These are phyloP conservation scores for Isotomurus palustris DNA, from an alignment of 2,888 invertebrate species.

Conservation along the genomic window DNA sequence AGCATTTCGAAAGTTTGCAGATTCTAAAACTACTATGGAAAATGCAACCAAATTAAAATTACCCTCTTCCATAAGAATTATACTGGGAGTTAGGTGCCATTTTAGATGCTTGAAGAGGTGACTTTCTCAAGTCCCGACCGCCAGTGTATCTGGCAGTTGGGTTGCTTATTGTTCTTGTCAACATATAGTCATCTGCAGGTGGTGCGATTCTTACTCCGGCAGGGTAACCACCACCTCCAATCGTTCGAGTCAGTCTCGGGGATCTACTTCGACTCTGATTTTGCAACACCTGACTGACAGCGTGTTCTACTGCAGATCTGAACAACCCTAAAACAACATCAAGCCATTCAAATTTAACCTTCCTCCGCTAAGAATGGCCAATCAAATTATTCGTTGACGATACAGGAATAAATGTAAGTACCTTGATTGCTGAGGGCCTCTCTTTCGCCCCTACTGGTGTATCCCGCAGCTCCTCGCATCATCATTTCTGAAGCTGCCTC, in stretches of 20 bases:
- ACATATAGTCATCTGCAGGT: constrained; percentile 29
- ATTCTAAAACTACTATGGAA: neutral
- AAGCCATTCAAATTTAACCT: no score
- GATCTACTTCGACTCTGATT: no score
- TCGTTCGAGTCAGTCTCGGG: no score
- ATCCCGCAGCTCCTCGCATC: neutral
- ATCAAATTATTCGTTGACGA: no score
- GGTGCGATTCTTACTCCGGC: constrained; percentile 13
- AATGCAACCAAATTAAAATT: neutral
- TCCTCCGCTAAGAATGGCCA: no score
- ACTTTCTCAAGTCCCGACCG: constrained; percentile 17
- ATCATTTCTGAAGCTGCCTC: neutral
- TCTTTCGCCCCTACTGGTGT: neutral
- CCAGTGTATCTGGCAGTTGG: constrained; percentile 21
- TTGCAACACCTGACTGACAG: no score
- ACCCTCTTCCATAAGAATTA: constrained; percentile 25
- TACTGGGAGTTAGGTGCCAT: constrained; percentile 29
- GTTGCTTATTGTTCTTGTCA: constrained; percentile 41
- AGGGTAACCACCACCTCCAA: constrained; percentile 2
- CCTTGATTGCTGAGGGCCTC: neutral
- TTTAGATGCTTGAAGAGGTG: constrained; percentile 30
- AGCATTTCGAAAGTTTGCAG: neutral
- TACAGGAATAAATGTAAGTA: neutral
- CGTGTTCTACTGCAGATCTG: constrained; percentile 4
- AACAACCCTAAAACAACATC: constrained; percentile 17